Conservation (phyloP, 2,797 vertebrate species). For the Danio jaintianensis region DNA sequence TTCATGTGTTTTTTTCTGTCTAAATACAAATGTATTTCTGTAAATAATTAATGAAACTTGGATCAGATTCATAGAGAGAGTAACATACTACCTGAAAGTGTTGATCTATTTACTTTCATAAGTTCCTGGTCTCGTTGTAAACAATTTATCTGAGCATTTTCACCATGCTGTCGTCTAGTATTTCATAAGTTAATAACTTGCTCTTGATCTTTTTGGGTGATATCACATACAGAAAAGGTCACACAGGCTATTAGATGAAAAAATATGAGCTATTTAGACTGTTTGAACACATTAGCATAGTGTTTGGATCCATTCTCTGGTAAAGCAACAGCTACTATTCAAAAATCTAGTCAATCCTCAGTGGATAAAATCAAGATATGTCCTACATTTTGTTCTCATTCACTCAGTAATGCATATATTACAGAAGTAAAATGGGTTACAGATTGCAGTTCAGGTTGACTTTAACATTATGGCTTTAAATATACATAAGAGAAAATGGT, state of each 20-base stretch:
- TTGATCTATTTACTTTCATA: neutral
- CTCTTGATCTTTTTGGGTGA: neutral
- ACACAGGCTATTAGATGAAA: constrained; percentile 2
- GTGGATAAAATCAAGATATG: neutral
- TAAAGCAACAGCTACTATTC: neutral
- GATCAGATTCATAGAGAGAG: neutral
- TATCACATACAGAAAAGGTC: neutral
- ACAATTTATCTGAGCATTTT: neutral
- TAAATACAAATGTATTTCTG: constrained; percentile 7
- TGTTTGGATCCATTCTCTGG: neutral
- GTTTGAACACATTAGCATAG: neutral
- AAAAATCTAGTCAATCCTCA: neutral
- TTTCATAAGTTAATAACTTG: neutral
- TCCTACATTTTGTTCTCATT: neutral
- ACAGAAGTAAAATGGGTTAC: neutral
- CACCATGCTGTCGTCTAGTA: neutral
- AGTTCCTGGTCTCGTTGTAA: neutral
- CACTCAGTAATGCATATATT: neutral
- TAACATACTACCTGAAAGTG: neutral
- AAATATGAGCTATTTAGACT: neutral
- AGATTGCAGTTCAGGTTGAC: neutral
- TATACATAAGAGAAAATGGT: no score
- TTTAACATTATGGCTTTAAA: neutral
- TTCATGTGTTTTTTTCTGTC: neutral
- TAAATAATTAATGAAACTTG: neutral